A percentile compares a stretch with the other conserved stretches of the same genome.
Conservation (phyloP, 2,797 vertebrate genomes). For the Aeoliscus strigatus region DNA sequence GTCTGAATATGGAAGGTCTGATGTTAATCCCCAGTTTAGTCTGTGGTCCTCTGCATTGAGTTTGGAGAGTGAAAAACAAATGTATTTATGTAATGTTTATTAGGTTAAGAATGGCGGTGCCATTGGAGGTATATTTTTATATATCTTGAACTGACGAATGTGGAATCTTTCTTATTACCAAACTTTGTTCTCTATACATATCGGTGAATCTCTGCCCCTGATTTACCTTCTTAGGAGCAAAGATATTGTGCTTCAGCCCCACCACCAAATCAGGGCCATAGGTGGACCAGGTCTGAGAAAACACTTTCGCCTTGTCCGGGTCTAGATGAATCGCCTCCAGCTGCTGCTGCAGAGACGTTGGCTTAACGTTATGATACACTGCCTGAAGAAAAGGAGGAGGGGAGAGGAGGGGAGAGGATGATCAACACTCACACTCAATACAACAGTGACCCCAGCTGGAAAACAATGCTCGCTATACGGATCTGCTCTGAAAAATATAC, state of each 20-base stretch:
- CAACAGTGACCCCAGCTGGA: slow-evolving; percentile 62
- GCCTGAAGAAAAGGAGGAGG: slow-evolving; percentile 68
- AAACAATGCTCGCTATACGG: not conserved
- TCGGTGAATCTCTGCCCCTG: too few relatives aligned
- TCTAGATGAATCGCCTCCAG: slow-evolving; percentile 80
- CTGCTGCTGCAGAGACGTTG: slow-evolving; percentile 83
- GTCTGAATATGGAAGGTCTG: slow-evolving; percentile 1
- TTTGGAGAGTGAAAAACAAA: too few relatives aligned
- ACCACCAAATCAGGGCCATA: slow-evolving; percentile 85
- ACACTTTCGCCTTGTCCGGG: slow-evolving; percentile 84
- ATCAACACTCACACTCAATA: not conserved
- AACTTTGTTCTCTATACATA: too few relatives aligned
- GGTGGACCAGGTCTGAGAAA: slow-evolving; percentile 80
- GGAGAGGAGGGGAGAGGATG: too few relatives aligned
- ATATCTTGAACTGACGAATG: too few relatives aligned
- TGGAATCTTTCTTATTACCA: too few relatives aligned
- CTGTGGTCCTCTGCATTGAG: too few relatives aligned
- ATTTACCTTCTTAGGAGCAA: slow-evolving; percentile 90
- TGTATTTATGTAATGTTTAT: too few relatives aligned
- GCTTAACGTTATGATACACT: slow-evolving; percentile 90
- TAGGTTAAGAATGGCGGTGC: too few relatives aligned
- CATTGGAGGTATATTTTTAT: too few relatives aligned
- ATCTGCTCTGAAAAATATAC: too few relatives aligned
- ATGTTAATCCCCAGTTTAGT: slow-evolving; percentile 7
- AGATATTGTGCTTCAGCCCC: slow-evolving; percentile 83